A percentile compares a stretch with the other conserved stretches of the same genome.
These are phyloP conservation scores for Limnephilus rhombicus DNA, from an alignment of 2,888 invertebrate species.

Conservation along the genomic window DNA sequence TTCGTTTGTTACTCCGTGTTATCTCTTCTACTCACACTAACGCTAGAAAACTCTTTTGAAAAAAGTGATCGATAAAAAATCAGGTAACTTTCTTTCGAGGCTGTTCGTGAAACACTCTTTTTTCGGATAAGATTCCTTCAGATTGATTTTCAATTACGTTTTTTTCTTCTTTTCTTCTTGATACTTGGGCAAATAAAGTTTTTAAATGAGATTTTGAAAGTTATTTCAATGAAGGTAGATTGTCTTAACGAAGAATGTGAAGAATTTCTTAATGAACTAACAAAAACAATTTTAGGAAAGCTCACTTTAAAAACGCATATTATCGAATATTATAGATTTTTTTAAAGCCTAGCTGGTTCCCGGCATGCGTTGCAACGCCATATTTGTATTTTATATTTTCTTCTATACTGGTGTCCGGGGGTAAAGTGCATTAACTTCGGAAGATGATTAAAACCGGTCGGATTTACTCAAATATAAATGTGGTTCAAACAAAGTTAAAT, in stretches of 20 bases:
- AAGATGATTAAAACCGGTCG: no score
- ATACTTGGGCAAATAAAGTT: background rate
- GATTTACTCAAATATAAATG: no score
- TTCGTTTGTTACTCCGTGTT: slow-evolving; percentile 50
- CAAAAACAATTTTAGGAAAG: background rate
- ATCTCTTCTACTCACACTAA: background rate
- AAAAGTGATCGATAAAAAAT: slow-evolving; percentile 14
- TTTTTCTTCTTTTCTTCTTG: background rate
- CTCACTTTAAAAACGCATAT: background rate
- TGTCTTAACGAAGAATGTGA: background rate
- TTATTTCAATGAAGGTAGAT: no score
- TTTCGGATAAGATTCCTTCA: background rate
- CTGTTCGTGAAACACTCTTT: background rate
- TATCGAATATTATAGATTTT: background rate
- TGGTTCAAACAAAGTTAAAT: no score
- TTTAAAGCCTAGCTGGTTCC: no score
- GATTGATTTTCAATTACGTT: slow-evolving; percentile 5
- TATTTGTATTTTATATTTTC: no score
- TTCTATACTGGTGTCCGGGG: no score
- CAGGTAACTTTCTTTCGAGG: slow-evolving; percentile 5
- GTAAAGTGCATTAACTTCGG: no score
- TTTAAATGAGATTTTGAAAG: background rate
- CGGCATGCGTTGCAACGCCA: no score
- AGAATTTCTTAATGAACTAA: background rate
- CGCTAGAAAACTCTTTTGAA: background rate